These are phyloP conservation scores for Porites australiensis DNA, from an alignment of 64 coral and sea anemone genomes.

Conservation along the genomic window DNA sequence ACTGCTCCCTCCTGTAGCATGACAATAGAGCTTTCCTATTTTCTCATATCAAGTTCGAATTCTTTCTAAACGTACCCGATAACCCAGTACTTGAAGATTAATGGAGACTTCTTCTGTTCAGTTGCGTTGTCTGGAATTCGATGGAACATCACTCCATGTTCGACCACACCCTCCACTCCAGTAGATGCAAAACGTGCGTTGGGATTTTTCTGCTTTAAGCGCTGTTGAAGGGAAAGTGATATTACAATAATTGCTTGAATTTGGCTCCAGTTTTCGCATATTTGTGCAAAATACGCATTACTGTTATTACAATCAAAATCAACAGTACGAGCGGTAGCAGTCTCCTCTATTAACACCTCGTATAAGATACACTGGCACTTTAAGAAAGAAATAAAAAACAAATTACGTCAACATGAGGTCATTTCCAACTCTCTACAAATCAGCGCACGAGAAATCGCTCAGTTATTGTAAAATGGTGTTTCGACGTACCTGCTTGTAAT, in stretches of 20 bases:
- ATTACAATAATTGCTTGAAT: background rate
- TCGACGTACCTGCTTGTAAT: conserved; percentile 68
- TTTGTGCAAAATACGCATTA: background rate
- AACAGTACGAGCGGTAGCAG: background rate
- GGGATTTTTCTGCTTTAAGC: conserved; percentile 72
- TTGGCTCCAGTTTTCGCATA: background rate
- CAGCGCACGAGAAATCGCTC: no score
- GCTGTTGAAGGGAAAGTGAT: conserved; percentile 45
- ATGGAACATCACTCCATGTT: conserved; percentile 87
- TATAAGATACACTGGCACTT: no score
- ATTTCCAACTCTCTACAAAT: no score
- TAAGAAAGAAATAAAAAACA: background rate
- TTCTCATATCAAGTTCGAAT: background rate
- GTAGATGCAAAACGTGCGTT: conserved; percentile 33
- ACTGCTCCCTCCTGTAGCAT: background rate
- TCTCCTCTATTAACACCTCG: no score
- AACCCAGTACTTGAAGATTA: conserved; percentile 95
- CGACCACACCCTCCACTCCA: conserved; percentile 70
- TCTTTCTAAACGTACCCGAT: conserved; percentile 81
- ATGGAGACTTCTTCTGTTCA: conserved; percentile 81
- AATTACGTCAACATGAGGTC: no score
- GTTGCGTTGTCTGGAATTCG: conserved; percentile 56
- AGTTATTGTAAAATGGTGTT: no score
- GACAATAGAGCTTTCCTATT: background rate
- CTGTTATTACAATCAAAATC: background rate